A percentile compares a stretch with the other conserved stretches of the same genome.
These are phyloP conservation scores for Labroides dimidiatus DNA, from an alignment of 2,797 vertebrate species.

Conservation along the genomic window DNA sequence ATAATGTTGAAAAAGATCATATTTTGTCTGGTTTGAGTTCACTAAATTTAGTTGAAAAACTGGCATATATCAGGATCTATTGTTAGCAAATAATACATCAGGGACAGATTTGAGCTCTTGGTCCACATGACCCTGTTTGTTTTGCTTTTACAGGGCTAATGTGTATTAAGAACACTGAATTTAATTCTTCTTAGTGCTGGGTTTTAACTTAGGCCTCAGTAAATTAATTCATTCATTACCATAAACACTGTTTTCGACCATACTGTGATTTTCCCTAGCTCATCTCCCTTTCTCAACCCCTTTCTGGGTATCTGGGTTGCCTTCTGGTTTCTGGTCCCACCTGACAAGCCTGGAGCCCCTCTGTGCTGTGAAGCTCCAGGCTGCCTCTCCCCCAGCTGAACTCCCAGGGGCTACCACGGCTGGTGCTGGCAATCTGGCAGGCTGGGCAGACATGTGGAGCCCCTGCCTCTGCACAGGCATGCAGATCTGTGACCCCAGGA, in stretches of 20 bases:
- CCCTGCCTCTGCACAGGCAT: conserved; percentile 64
- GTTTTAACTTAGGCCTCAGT: not conserved
- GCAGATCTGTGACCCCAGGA: conserved; percentile 62
- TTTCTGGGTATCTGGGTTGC: conserved; percentile 48
- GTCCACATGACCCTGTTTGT: not conserved
- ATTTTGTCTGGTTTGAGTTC: too few relatives aligned
- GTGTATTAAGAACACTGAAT: not conserved
- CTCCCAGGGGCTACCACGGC: conserved; percentile 52
- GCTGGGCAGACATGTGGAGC: conserved; percentile 57
- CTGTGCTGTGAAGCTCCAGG: conserved; percentile 48
- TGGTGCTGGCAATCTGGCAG: conserved; percentile 64
- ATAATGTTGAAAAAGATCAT: too few relatives aligned
- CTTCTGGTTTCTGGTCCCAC: conserved; percentile 59
- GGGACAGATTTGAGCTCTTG: not conserved
- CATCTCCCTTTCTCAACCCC: conserved; percentile 3
- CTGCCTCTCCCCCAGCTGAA: conserved; percentile 51
- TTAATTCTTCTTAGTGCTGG: not conserved
- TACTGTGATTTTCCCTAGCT: not conserved
- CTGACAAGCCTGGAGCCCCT: conserved; percentile 49
- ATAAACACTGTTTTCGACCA: conserved; percentile 16
- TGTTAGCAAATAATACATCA: not conserved
- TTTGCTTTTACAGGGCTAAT: not conserved
- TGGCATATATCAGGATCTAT: too few relatives aligned
- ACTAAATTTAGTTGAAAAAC: too few relatives aligned
- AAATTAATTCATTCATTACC: conserved; percentile 1